A percentile compares a stretch with the other conserved stretches of the same genome.
phyloP scores from a whole-genome alignment of 2,113 vertebrate genomes.

The Chelonoidis abingdonii region DNA sequence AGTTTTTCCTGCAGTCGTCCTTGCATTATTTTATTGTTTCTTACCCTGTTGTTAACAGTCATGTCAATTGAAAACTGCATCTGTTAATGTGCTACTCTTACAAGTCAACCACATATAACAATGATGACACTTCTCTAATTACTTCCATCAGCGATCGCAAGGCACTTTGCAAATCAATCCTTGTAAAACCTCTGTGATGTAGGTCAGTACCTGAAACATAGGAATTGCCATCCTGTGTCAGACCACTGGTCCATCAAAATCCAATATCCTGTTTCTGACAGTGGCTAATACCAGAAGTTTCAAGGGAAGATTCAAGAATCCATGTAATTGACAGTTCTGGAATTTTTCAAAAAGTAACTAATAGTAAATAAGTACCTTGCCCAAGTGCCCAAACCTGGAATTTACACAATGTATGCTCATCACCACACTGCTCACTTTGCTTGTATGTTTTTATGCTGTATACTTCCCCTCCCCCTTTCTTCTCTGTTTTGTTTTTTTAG shows the following conservation, averaged over 20 bases:
- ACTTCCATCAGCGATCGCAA: not conserved
- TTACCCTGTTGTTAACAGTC: not conserved
- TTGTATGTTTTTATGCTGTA: no score
- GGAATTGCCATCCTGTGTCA: not conserved
- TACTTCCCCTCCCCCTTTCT: no score
- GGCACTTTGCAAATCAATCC: not conserved
- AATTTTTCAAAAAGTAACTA: slow-evolving; percentile 3
- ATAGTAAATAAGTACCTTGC: not conserved
- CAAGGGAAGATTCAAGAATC: not conserved
- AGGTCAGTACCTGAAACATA: not conserved
- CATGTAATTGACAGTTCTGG: not conserved
- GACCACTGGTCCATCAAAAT: not conserved
- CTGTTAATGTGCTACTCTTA: not conserved
- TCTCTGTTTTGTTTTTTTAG: no score
- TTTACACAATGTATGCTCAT: not conserved
- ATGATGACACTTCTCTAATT: not conserved
- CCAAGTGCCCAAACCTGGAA: not conserved
- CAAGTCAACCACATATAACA: not conserved
- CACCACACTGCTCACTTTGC: no score
- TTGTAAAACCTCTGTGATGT: not conserved
- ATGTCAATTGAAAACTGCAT: not conserved
- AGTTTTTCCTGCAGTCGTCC: slow-evolving; percentile 15
- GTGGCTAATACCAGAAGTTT: not conserved
- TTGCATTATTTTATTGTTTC: not conserved
- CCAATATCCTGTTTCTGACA: not conserved